Evolutionary conservation across 2,888 invertebrate genomes (phyloP).

Genomic region (Eupithecia inturbata): DNA sequence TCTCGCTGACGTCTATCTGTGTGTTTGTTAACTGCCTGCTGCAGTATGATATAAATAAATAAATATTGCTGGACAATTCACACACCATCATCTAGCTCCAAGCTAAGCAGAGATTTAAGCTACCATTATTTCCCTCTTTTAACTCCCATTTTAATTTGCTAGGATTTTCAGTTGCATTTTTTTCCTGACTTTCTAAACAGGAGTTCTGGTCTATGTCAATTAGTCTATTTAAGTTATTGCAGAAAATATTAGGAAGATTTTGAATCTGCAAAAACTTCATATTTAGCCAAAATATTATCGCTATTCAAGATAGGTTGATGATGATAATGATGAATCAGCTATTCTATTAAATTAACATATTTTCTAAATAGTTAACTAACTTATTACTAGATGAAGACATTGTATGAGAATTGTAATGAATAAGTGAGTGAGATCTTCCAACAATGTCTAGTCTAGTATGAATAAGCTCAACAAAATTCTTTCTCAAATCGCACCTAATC

Average conservation of each 20-base stretch:
- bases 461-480: neutral
- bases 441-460: neutral
- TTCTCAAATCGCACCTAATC: neutral
- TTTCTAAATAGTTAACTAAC: neutral
- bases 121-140: neutral
- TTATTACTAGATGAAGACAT: neutral
- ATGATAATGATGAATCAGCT: too few relatives aligned
- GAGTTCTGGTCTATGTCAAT: too few relatives aligned
- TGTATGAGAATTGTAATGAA: neutral
- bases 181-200: neutral
- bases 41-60: slow-evolving; percentile 13
- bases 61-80: too few relatives aligned
- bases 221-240: neutral
- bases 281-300: too few relatives aligned
- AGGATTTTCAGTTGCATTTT: neutral
- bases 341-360: too few relatives aligned
- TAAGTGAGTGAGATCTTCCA: neutral
- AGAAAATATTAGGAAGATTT: neutral
- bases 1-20: slow-evolving; percentile 25
- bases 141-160: neutral
- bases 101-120: neutral
- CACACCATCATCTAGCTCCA: too few relatives aligned
- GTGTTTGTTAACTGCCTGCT: slow-evolving; percentile 9
- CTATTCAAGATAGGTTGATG: too few relatives aligned
- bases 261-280: neutral